Evolutionary conservation across 2,888 invertebrate species (phyloP).

Genomic region (Euplexia lucipara): DNA sequence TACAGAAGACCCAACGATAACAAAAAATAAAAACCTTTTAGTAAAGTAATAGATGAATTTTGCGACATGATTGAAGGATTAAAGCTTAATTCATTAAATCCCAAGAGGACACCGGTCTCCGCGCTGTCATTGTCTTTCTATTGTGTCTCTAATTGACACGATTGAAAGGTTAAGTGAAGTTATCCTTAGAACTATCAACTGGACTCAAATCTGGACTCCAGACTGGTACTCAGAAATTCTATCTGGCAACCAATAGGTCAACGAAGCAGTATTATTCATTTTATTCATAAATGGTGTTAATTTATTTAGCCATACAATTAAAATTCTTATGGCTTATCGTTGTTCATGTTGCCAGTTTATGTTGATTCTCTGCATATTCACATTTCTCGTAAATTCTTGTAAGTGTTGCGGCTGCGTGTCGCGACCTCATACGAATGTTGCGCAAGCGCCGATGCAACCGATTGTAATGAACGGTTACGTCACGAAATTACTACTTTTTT

Average conservation of each 20-base stretch:
- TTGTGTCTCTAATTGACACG: no score
- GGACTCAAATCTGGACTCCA: no score
- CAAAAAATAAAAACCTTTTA: background rate
- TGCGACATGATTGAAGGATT: background rate
- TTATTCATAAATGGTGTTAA: background rate
- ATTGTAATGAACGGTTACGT: conserved; percentile 58
- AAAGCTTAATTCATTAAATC: background rate
- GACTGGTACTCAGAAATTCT: no score
- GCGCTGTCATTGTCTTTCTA: no score
- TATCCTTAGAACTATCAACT: no score
- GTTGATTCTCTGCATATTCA: conserved; percentile 40
- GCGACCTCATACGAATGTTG: conserved; percentile 67
- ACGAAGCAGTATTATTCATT: background rate
- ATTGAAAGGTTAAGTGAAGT: no score
- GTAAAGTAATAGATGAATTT: background rate
- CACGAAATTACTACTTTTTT: conserved; percentile 48
- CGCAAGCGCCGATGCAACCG: conserved; percentile 63
- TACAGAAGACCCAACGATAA: conserved; percentile 19
- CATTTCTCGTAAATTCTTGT: conserved; percentile 36
- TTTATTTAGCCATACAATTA: background rate
- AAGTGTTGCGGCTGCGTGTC: conserved; percentile 59
- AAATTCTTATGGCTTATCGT: background rate
- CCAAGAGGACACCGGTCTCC: no score
- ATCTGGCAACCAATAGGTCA: no score
- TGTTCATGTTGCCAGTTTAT: background rate